Conservation (phyloP, 2,797 vertebrate species). For the Catostomus latipinnis region DNA sequence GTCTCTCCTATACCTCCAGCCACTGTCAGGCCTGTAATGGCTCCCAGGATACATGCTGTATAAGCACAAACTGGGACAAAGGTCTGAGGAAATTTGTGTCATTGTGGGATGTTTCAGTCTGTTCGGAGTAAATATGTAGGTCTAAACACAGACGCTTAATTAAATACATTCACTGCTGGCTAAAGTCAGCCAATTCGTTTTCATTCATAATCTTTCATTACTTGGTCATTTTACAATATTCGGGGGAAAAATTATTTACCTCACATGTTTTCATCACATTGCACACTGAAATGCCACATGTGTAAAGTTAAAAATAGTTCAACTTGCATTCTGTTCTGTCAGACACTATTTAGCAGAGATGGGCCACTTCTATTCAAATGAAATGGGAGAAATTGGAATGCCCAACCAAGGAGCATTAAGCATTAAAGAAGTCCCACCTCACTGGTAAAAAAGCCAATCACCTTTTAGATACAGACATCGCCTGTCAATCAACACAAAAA, state of each 20-base stretch:
- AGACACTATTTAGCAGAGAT: too few relatives aligned
- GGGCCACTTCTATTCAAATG: too few relatives aligned
- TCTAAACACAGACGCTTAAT: background rate
- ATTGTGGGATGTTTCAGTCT: constrained; percentile 31
- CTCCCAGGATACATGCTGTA: constrained; percentile 42
- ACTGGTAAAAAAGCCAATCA: too few relatives aligned
- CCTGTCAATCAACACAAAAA: too few relatives aligned
- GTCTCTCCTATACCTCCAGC: constrained; percentile 64
- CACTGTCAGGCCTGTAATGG: constrained; percentile 19
- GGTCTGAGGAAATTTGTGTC: constrained; percentile 53
- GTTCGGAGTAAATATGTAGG: constrained; percentile 34
- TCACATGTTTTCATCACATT: background rate
- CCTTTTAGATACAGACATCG: too few relatives aligned
- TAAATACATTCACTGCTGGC: too few relatives aligned
- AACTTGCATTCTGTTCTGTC: too few relatives aligned
- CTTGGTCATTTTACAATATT: constrained; percentile 55
- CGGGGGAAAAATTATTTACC: constrained; percentile 56
- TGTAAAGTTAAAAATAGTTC: too few relatives aligned
- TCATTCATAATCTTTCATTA: constrained; percentile 52
- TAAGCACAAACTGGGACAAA: constrained; percentile 50
- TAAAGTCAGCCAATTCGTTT: constrained; percentile 27
- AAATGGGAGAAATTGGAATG: too few relatives aligned
- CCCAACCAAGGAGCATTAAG: too few relatives aligned
- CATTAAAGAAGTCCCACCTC: too few relatives aligned
- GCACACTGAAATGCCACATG: too few relatives aligned